Evolutionary conservation across 2,113 vertebrate genomes (phyloP), one percentile per base, ranked within the genome.

Genomic region (Amazona vittata): DNA sequence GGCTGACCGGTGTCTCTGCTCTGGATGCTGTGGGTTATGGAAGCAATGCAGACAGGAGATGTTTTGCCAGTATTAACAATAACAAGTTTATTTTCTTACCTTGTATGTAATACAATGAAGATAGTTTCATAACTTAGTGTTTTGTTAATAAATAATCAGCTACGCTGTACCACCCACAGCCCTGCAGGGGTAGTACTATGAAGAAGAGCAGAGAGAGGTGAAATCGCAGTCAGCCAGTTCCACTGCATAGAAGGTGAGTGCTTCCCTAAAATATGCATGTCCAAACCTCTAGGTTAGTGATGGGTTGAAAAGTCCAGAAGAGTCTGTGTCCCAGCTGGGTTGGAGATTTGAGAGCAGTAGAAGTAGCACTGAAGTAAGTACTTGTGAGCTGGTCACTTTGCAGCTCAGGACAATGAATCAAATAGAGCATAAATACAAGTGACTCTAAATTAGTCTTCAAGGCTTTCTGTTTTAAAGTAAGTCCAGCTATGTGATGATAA

Each of bases 131-230:
- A 95, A 96, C 8, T 92, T 77, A 81, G 39, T 18, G 7, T 73
- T 80, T 87, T 4, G 8, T 90, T 85, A 90, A 93, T 96, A 96
- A 96, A 95, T 95, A 94, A 79, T 91, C 24, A 83, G 73, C 65
- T 65, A 50, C 21, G 10, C n/a, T 47, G 73, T 78, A n/a, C 86
- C 52, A 75, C 73, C 68, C 60, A 19, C 79, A 94, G 69, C 89
- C 83, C 39, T 91, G 83, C 60, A 64, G 69, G 77, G 46, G 50
- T 25, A 50, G 55, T 59, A 83, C 68, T 5, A 43, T 1, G 9
- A 73, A 80, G 59, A 68, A 70, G 28, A 94, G 46, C 80, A 75
- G 49, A 84, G 63, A 90, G 47, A 70, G 76, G 33, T 85, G 39
- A 89, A 80, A 71, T 90, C 91, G 89, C 8, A 0, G 39, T 24